Conservation (phyloP, 2,797 vertebrate species). For the Bradypodion ventrale region DNA sequence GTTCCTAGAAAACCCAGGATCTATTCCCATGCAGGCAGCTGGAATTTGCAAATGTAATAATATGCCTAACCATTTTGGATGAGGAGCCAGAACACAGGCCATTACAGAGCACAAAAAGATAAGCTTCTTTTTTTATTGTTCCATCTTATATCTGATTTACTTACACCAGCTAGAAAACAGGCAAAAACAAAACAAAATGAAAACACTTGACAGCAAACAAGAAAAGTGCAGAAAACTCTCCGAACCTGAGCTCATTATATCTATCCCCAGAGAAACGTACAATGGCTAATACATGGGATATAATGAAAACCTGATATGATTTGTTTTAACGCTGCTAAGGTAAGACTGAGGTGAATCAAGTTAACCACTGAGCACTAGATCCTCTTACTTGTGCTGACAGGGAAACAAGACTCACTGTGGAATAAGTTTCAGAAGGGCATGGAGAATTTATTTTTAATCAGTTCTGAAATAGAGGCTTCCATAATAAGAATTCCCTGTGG, state of each 20-base stretch:
- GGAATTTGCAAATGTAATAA: conserved; percentile 66
- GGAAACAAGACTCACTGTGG: conserved; percentile 55
- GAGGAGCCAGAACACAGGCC: conserved; percentile 37
- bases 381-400: conserved; percentile 59
- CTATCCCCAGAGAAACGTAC: conserved; percentile 54
- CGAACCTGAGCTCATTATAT: conserved; percentile 51
- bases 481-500: conserved; percentile 62
- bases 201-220: conserved; percentile 33
- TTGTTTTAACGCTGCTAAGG: conserved; percentile 57
- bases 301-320: conserved; percentile 62
- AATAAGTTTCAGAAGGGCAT: conserved; percentile 70
- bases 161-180: conserved; percentile 26
- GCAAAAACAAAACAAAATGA: conserved; percentile 6
- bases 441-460: conserved; percentile 70
- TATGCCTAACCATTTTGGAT: conserved; percentile 65
- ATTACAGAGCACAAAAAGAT: conserved; percentile 29
- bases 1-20: conserved; percentile 69
- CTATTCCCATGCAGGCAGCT: conserved; percentile 49
- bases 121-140: conserved; percentile 47
- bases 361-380: conserved; percentile 65
- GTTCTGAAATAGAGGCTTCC: conserved; percentile 66
- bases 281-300: conserved; percentile 55
- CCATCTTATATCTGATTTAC: conserved; percentile 43
- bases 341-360: conserved; percentile 64
- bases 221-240: conserved; percentile 44